Percentiles rank a stretch among this genome's conserved stretches.
These are phyloP conservation scores for Lordiphosa fenestrarum DNA, from an alignment of 2,888 invertebrate genomes.

Conservation along the genomic window DNA sequence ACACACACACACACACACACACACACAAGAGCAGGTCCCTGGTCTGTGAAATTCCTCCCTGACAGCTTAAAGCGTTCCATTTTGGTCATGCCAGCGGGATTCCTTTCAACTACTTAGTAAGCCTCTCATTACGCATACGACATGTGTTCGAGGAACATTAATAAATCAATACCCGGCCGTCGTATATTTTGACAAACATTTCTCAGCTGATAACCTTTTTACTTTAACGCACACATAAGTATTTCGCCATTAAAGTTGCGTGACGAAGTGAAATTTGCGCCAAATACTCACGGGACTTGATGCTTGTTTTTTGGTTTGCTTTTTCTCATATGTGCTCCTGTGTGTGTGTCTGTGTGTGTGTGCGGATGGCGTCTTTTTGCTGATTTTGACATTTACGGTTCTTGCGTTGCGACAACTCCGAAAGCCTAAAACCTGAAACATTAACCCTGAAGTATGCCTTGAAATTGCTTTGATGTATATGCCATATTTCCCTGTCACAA, in stretches of 20 bases:
- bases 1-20: constrained; percentile 10
- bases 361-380: constrained; percentile 14
- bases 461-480: constrained; percentile 58
- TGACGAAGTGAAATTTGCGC: constrained; percentile 70
- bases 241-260: constrained; percentile 45
- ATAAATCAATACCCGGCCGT: constrained; percentile 66
- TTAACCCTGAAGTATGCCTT: constrained; percentile 57
- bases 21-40: constrained; percentile 25
- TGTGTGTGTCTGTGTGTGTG: constrained; percentile 12
- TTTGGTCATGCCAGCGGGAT: constrained; percentile 17
- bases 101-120: constrained; percentile 11
- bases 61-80: constrained; percentile 51
- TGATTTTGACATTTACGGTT: constrained; percentile 57
- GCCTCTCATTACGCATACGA: constrained; percentile 43
- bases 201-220: constrained; percentile 68
- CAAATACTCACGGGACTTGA: constrained; percentile 64
- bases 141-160: constrained; percentile 49
- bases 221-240: constrained; percentile 30
- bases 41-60: constrained; percentile 50
- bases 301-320: constrained; percentile 4
- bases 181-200: constrained; percentile 64
- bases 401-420: constrained; percentile 39
- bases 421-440: constrained; percentile 27
- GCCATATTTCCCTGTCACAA: constrained; percentile 44
- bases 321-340: constrained; percentile 18